Evolutionary conservation across 2,113 vertebrate genomes (phyloP).

Genomic region (Paratilapia polleni): DNA sequence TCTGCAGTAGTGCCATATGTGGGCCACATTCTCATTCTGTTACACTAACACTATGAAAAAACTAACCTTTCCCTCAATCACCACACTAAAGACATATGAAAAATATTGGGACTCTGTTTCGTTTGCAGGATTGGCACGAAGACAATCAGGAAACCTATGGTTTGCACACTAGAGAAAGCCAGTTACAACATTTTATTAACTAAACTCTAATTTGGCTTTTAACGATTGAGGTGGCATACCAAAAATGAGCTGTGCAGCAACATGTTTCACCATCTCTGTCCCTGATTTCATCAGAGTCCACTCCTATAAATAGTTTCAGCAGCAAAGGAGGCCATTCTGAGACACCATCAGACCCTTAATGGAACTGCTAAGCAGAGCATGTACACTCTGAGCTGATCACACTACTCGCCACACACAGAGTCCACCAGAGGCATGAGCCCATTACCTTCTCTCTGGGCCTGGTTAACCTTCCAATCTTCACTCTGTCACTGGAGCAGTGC

Average conservation of each 20-base stretch:
- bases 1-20: not conserved
- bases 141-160: not conserved
- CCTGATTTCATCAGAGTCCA: slow-evolving; percentile 63
- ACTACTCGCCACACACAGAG: slow-evolving; percentile 50
- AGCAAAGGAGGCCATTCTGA: slow-evolving; percentile 72
- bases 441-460: slow-evolving; percentile 75
- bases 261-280: slow-evolving; percentile 59
- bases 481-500: slow-evolving; percentile 45
- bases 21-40: not conserved
- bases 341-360: slow-evolving; percentile 63
- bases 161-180: not conserved
- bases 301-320: slow-evolving; percentile 82
- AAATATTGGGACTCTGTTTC: not conserved
- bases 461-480: slow-evolving; percentile 72
- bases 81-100: not conserved
- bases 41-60: not conserved
- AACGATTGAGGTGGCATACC: not conserved
- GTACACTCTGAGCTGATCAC: slow-evolving; percentile 50
- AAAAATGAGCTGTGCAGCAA: slow-evolving; percentile 33
- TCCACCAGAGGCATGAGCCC: slow-evolving; percentile 57
- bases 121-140: not conserved
- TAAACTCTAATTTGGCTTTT: not conserved
- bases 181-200: not conserved
- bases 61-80: not conserved
- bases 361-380: slow-evolving; percentile 60